A percentile compares a stretch with the other conserved stretches of the same genome.
phyloP scores from a whole-genome alignment of 2,113 vertebrate genomes.

The Dasyprocta punctata region DNA sequence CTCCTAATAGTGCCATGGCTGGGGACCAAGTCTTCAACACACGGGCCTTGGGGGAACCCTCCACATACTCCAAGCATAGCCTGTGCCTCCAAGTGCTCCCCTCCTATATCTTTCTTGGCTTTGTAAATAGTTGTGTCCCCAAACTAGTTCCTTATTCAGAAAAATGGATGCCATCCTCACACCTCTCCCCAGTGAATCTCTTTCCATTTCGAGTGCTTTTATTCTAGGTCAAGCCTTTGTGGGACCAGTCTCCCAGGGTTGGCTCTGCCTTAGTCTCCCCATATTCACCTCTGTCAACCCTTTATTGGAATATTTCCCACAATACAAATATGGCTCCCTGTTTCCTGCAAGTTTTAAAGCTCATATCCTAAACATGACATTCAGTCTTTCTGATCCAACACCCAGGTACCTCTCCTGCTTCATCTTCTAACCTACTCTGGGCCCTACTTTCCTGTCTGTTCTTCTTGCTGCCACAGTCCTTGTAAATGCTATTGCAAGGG shows the following conservation, averaged over 20 bases:
- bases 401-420: background rate
- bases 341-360: background rate
- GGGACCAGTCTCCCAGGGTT: background rate
- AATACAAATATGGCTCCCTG: background rate
- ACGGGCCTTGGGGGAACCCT: background rate
- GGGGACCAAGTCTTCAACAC: background rate
- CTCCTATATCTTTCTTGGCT: background rate
- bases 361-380: background rate
- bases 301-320: background rate
- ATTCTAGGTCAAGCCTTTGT: background rate
- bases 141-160: background rate
- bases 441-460: background rate
- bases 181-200: background rate
- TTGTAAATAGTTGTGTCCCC: background rate
- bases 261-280: background rate
- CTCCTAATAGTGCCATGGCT: background rate
- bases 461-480: background rate
- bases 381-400: background rate
- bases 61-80: background rate
- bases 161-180: accelerated
- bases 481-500: background rate
- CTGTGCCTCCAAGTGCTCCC: too few relatives aligned
- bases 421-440: background rate
- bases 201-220: background rate
- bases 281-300: background rate